Percentiles rank a stretch among this genome's conserved stretches.
phyloP scores from a whole-genome alignment of 1,140 invertebrate species.

The Anoplolepis gracilipes region DNA sequence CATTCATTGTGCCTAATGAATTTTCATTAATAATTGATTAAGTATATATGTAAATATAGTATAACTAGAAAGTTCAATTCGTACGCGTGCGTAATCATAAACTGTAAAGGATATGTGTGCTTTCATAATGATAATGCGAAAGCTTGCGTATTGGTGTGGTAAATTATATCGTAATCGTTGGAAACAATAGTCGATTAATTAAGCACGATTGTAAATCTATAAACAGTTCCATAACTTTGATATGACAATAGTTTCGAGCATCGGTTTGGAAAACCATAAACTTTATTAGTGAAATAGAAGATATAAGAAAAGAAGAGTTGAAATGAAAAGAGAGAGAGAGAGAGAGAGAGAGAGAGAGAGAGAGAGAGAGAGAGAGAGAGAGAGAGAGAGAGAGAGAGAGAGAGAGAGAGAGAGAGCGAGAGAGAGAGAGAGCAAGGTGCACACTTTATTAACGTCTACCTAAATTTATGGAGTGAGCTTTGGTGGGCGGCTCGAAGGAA shows the following conservation, averaged over 20 bases:
- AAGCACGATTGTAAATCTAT: background rate
- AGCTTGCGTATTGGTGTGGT: background rate
- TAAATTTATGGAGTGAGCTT: slow-evolving; percentile 44
- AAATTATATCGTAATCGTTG: slow-evolving; percentile 16
- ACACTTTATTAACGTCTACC: slow-evolving; percentile 15
- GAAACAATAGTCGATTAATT: background rate
- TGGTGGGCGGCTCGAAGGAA: slow-evolving; percentile 50
- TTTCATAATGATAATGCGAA: slow-evolving; percentile 21
- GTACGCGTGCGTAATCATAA: background rate
- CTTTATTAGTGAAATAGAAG: background rate
- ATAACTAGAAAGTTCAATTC: background rate
- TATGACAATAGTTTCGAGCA: background rate
- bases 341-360: too few relatives aligned
- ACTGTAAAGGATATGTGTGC: background rate
- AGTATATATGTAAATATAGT: background rate
- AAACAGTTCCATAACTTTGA: background rate
- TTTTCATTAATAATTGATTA: slow-evolving; percentile 20
- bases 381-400: too few relatives aligned
- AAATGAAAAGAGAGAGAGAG: too few relatives aligned
- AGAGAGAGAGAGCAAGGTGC: too few relatives aligned
- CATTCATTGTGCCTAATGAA: background rate
- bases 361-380: too few relatives aligned
- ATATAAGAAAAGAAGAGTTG: background rate
- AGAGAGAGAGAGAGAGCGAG: too few relatives aligned
- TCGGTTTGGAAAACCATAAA: slow-evolving; percentile 43